Conservation (phyloP, 2,888 invertebrate genomes). For the Amblyteles armatorius region DNA sequence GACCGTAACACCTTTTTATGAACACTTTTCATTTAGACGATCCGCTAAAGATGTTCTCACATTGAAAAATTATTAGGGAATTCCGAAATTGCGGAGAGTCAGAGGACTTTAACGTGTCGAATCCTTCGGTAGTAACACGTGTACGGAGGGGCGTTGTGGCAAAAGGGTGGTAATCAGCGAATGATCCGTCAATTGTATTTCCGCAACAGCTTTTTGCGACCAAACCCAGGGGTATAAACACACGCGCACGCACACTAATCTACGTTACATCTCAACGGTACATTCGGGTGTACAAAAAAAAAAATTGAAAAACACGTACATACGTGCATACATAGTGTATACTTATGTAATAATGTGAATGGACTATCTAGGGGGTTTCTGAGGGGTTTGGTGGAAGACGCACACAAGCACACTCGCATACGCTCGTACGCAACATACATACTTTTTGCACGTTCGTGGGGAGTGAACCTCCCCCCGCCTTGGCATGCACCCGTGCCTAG, state of each 20-base stretch:
- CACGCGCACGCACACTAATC: constrained; percentile 48
- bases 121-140: constrained; percentile 46
- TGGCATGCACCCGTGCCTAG: constrained; percentile 72
- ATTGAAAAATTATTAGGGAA: background rate
- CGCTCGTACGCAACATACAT: constrained; percentile 69
- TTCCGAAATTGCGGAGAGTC: constrained; percentile 23
- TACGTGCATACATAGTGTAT: constrained; percentile 25
- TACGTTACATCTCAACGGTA: constrained; percentile 43
- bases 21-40: no score
- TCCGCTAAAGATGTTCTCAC: background rate
- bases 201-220: constrained; percentile 17
- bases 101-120: constrained; percentile 46
- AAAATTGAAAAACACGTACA: constrained; percentile 10
- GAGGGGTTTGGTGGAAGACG: constrained; percentile 38
- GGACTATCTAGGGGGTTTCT: constrained; percentile 2
- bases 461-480: constrained; percentile 67
- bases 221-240: constrained; percentile 20
- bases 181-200: constrained; percentile 29
- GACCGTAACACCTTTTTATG: no score
- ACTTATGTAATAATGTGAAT: background rate
- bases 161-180: constrained; percentile 13
- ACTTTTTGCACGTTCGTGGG: constrained; percentile 70
- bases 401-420: constrained; percentile 64
- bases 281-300: constrained; percentile 34
- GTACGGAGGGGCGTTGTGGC: background rate